phyloP scores from a whole-genome alignment of 2,113 vertebrate species.

The Marmota monax region DNA sequence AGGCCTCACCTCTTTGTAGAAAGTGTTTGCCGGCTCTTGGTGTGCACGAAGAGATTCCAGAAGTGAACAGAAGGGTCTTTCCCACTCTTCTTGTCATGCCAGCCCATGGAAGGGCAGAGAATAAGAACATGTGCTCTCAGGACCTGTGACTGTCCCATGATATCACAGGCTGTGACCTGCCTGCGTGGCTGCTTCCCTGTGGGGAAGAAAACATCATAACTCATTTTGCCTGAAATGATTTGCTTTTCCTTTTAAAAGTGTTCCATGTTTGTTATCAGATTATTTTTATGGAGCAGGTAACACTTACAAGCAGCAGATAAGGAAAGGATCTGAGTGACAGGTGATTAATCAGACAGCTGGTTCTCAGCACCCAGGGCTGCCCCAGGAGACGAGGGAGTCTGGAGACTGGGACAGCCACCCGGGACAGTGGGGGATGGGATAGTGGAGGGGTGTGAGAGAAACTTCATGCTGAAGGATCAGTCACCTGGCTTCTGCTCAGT shows the following conservation, averaged over 20 bases:
- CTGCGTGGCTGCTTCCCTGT: not conserved
- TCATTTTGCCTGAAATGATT: constrained; percentile 47
- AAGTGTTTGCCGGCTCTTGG: not conserved
- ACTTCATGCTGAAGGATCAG: not conserved
- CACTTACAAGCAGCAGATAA: constrained; percentile 20
- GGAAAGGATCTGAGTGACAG: constrained; percentile 1
- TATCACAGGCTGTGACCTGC: constrained; percentile 29
- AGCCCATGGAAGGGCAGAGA: constrained; percentile 33
- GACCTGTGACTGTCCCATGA: not conserved
- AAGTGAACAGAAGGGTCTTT: not conserved
- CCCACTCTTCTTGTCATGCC: constrained; percentile 5
- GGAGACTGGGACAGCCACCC: not conserved
- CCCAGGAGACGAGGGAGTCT: not conserved
- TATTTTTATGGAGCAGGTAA: constrained; percentile 52
- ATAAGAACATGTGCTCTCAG: not conserved
- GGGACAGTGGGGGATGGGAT: too few species aligned
- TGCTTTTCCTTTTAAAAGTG: constrained; percentile 7
- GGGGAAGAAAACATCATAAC: not conserved
- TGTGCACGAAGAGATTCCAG: not conserved
- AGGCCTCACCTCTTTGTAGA: not conserved
- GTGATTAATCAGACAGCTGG: not conserved
- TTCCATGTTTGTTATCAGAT: constrained; percentile 58
- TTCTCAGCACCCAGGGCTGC: not conserved
- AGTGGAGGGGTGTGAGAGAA: accelerated
- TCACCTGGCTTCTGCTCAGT: not conserved